Conservation (phyloP, 2,113 vertebrate genomes). For the Cottus gobio region DNA sequence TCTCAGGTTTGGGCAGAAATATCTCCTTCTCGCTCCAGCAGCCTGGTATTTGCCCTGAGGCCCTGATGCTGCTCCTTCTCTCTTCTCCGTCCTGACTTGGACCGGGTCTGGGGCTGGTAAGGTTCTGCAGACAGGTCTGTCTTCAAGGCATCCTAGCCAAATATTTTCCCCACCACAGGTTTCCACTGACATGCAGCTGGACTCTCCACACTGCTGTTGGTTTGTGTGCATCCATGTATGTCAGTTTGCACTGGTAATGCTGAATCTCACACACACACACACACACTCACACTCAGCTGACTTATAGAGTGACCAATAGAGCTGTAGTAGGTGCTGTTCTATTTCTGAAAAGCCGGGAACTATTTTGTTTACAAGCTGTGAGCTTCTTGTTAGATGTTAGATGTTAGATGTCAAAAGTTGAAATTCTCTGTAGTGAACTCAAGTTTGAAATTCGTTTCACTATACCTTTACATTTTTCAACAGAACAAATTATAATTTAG, state of each 20-base stretch:
- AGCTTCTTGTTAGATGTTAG: too few relatives aligned
- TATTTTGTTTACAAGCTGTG: too few relatives aligned
- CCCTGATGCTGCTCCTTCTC: constrained; percentile 47
- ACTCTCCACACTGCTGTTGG: too few relatives aligned
- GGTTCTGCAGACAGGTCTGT: constrained; percentile 58
- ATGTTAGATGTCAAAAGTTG: too few relatives aligned
- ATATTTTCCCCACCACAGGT: constrained; percentile 81
- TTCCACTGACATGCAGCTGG: constrained; percentile 65
- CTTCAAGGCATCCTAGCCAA: constrained; percentile 76
- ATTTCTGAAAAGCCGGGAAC: too few relatives aligned
- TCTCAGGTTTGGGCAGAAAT: constrained; percentile 39
- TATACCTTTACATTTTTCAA: too few relatives aligned
- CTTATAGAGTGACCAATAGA: too few relatives aligned
- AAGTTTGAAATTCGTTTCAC: too few relatives aligned
- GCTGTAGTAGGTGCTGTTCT: too few relatives aligned
- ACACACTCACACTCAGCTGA: neutral
- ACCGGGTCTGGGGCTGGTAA: constrained; percentile 56
- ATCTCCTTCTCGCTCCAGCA: constrained; percentile 40
- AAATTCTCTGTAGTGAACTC: too few relatives aligned
- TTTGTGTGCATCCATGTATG: too few relatives aligned
- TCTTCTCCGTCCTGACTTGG: constrained; percentile 40
- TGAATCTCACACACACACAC: neutral
- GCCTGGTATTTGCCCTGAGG: constrained; percentile 56
- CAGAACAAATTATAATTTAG: too few relatives aligned
- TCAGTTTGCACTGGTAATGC: neutral